Conservation (phyloP, 2,888 invertebrate genomes). For the Mantis religiosa region DNA sequence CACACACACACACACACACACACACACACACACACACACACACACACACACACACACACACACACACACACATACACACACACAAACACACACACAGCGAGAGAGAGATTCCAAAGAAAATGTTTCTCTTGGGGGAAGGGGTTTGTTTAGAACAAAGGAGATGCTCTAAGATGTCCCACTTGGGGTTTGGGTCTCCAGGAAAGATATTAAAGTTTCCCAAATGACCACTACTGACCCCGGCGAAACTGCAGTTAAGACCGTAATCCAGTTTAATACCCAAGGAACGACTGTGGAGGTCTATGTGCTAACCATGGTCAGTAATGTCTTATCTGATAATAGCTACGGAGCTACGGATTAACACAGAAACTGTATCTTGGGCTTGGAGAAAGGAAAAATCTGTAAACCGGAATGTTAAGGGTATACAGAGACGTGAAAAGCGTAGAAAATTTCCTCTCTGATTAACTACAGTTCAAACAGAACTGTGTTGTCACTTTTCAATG, state of each 20-base stretch:
- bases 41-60: too few species aligned
- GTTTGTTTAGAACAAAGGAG: background rate
- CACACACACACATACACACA: too few species aligned
- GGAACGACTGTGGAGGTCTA: background rate
- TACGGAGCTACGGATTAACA: background rate
- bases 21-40: too few species aligned
- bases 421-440: too few species aligned
- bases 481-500: too few species aligned
- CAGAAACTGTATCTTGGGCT: background rate
- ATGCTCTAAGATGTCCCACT: background rate
- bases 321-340: background rate
- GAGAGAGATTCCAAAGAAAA: background rate
- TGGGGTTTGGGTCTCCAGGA: background rate
- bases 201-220: background rate
- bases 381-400: background rate
- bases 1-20: too few species aligned
- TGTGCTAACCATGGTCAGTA: background rate
- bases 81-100: background rate
- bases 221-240: background rate
- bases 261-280: background rate
- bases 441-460: too few species aligned
- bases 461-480: too few species aligned
- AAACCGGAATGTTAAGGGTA: too few species aligned
- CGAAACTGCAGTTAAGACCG: background rate
- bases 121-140: background rate